A percentile compares a stretch with the other conserved stretches of the same genome.
These are phyloP conservation scores for Centropyge bicolor DNA, from an alignment of 2,797 vertebrate species.

Conservation along the genomic window DNA sequence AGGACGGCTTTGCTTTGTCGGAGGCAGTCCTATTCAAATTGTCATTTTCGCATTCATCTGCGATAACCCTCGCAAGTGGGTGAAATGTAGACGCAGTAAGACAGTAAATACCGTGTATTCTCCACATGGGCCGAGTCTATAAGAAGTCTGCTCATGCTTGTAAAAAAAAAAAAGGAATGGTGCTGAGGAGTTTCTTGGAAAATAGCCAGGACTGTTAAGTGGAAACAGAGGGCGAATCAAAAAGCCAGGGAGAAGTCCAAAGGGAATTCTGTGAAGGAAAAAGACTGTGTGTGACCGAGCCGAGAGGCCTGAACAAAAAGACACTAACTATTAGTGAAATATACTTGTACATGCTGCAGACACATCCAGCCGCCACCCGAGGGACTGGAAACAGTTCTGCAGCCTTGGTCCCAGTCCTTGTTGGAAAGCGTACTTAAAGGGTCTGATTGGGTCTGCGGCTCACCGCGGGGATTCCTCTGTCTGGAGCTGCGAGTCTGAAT, in stretches of 20 bases:
- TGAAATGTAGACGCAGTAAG: not conserved
- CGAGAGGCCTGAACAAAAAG: constrained; percentile 49
- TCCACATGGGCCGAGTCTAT: constrained; percentile 7
- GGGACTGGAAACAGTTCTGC: constrained; percentile 55
- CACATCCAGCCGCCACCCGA: constrained; percentile 48
- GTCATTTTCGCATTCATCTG: constrained; percentile 40
- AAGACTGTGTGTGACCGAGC: constrained; percentile 54
- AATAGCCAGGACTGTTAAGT: constrained; percentile 78
- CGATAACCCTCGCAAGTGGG: constrained; percentile 15
- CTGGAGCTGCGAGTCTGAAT: constrained; percentile 58
- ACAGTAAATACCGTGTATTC: constrained; percentile 30
- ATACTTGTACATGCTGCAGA: constrained; percentile 47
- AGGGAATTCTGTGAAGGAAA: constrained; percentile 60
- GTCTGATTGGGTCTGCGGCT: constrained; percentile 64
- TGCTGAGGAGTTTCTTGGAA: constrained; percentile 80
- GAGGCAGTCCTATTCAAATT: constrained; percentile 33
- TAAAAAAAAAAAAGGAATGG: constrained; percentile 12
- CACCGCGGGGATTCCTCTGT: constrained; percentile 66
- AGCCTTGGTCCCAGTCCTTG: constrained; percentile 37
- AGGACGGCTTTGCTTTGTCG: constrained; percentile 10
- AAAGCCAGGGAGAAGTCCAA: constrained; percentile 69
- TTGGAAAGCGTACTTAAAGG: constrained; percentile 52
- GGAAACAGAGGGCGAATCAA: constrained; percentile 83
- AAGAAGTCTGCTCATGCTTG: constrained; percentile 48
- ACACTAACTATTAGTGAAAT: constrained; percentile 67